A percentile compares a stretch with the other conserved stretches of the same genome.
These are phyloP conservation scores for Hippocampus guttulatus DNA, from an alignment of 2,113 vertebrate species.

Conservation along the genomic window DNA sequence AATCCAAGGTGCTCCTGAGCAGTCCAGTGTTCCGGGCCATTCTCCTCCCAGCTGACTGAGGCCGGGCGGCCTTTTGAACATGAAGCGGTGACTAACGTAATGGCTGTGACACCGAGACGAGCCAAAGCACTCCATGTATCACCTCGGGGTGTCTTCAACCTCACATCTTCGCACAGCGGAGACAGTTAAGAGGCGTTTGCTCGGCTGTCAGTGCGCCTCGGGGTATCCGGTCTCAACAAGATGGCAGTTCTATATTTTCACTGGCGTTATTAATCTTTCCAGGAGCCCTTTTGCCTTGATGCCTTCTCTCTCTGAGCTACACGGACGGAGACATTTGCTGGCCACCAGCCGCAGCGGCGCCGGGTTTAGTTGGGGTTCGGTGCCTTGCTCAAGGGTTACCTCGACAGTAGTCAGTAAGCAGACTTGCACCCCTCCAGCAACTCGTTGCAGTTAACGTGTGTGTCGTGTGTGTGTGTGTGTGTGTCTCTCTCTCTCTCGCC, in stretches of 20 bases:
- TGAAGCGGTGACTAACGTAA: conserved; percentile 33
- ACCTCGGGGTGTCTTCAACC: conserved; percentile 49
- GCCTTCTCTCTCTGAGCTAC: conserved; percentile 9
- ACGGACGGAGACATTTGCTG: neutral
- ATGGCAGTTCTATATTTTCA: conserved; percentile 17
- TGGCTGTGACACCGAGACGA: conserved; percentile 37
- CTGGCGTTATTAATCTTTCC: conserved; percentile 38
- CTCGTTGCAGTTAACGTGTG: neutral
- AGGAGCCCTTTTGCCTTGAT: conserved; percentile 27
- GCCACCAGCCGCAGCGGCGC: neutral
- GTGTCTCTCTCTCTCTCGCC: neutral
- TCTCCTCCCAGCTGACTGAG: conserved; percentile 17
- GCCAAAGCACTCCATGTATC: conserved; percentile 44
- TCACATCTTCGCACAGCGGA: conserved; percentile 29
- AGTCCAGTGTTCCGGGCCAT: conserved; percentile 12
- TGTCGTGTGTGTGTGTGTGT: neutral
- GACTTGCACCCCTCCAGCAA: neutral
- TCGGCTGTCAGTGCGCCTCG: conserved; percentile 29
- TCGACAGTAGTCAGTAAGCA: neutral
- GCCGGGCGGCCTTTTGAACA: conserved; percentile 34
- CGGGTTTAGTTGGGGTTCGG: neutral
- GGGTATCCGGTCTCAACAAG: conserved; percentile 33
- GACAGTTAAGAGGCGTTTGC: conserved; percentile 32
- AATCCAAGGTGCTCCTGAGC: neutral
- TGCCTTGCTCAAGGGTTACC: neutral